A percentile compares a stretch with the other conserved stretches of the same genome.
Evolutionary conservation across 2,888 invertebrate genomes (phyloP).

Genomic region (Parapristionchus giblindavisi): DNA sequence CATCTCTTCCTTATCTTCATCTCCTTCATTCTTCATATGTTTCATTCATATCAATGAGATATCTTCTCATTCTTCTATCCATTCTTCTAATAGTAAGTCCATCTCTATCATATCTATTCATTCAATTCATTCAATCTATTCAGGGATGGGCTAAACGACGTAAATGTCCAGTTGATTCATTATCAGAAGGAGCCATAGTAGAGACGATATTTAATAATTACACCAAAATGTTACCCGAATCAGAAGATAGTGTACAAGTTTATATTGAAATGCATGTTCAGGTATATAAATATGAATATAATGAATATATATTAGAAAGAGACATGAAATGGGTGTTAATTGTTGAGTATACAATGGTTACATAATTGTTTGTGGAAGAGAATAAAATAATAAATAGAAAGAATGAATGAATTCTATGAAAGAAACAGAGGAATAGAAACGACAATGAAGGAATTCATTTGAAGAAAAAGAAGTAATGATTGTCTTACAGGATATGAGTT

Average conservation of each 20-base stretch:
- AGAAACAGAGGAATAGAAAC: no score
- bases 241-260: slow-evolving; percentile 65
- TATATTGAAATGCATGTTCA: slow-evolving; percentile 67
- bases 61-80: background rate
- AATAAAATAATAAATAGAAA: background rate
- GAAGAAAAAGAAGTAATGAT: no score
- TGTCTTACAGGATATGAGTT: slow-evolving; percentile 64
- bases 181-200: slow-evolving; percentile 66
- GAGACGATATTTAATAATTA: slow-evolving; percentile 64
- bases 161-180: slow-evolving; percentile 64
- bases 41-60: background rate
- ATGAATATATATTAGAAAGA: background rate
- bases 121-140: slow-evolving; percentile 44
- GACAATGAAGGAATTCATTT: no score
- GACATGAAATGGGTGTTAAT: background rate
- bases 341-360: background rate
- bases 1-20: background rate
- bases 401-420: no score
- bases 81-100: background rate
- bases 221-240: slow-evolving; percentile 68
- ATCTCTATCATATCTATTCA: background rate
- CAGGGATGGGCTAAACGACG: slow-evolving; percentile 60
- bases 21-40: background rate
- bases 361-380: no score
- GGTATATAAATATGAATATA: slow-evolving; percentile 40